phyloP scores from a whole-genome alignment of 1,140 invertebrate genomes.

The Babylonia areolata region DNA sequence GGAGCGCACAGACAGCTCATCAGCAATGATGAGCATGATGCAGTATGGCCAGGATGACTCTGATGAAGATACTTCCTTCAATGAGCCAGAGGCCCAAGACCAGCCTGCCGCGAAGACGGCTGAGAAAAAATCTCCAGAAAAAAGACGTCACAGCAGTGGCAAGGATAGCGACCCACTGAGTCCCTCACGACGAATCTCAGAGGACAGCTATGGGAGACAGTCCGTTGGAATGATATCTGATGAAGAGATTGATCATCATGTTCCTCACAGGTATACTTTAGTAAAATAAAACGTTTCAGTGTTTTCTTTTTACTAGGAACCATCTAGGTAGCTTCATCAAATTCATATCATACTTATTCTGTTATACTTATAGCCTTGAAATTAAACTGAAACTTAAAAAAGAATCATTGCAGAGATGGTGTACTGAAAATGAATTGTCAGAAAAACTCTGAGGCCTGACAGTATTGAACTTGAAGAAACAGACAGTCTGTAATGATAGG shows the following conservation, averaged over 20 bases:
- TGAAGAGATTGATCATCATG: conserved; percentile 76
- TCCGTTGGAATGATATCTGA: conserved; percentile 74
- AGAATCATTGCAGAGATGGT: no score
- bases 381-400: no score
- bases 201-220: conserved; percentile 21
- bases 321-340: no score
- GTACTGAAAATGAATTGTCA: no score
- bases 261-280: conserved; percentile 58
- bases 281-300: no score
- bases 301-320: no score
- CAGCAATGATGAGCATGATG: conserved; percentile 70
- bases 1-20: conserved; percentile 60
- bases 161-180: background rate
- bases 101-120: background rate
- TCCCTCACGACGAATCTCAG: background rate
- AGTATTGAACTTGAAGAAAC: no score
- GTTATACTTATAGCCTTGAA: no score
- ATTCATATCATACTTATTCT: no score
- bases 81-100: background rate
- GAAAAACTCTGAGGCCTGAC: no score
- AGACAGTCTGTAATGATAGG: no score
- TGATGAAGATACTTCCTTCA: conserved; percentile 29
- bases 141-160: background rate
- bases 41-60: conserved; percentile 33
- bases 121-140: background rate